A percentile compares a stretch with the other conserved stretches of the same genome.
These are phyloP conservation scores for Lamellibrachia columna DNA, from an alignment of 2,888 invertebrate species.

Conservation along the genomic window DNA sequence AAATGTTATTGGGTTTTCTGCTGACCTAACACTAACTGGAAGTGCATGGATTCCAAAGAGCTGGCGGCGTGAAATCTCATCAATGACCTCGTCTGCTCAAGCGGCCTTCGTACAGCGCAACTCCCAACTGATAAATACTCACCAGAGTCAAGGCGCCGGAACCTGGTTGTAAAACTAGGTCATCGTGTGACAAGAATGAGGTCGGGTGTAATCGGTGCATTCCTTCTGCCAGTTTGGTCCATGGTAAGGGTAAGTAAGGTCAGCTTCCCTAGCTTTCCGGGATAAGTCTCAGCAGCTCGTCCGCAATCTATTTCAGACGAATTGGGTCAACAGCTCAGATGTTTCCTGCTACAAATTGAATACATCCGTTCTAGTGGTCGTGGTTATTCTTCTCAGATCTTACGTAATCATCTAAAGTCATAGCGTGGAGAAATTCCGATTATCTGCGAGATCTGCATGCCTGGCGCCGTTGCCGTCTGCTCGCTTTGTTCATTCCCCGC, in stretches of 20 bases:
- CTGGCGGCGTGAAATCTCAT: neutral
- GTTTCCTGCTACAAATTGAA: too few relatives aligned
- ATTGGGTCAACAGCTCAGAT: too few relatives aligned
- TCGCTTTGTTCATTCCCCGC: neutral
- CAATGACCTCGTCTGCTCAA: neutral
- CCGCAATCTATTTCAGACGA: too few relatives aligned
- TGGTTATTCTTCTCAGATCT: too few relatives aligned
- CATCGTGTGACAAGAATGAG: neutral
- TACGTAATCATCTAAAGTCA: too few relatives aligned
- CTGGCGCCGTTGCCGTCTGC: neutral
- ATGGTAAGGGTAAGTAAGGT: neutral
- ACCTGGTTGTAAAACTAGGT: neutral
- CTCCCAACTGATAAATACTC: neutral
- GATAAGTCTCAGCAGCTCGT: too few relatives aligned
- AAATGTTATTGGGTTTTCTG: too few relatives aligned
- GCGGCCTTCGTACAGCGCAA: neutral
- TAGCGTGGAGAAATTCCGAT: neutral
- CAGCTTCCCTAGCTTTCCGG: neutral
- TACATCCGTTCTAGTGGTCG: too few relatives aligned
- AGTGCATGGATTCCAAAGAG: neutral
- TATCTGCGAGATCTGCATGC: neutral
- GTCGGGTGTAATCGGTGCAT: neutral
- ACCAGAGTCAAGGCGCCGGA: neutral
- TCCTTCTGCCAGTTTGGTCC: neutral
- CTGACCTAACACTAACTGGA: too few relatives aligned